A percentile compares a stretch with the other conserved stretches of the same genome.
Evolutionary conservation across 2,113 vertebrate genomes (phyloP).

Genomic region (Ariopsis seemanni): DNA sequence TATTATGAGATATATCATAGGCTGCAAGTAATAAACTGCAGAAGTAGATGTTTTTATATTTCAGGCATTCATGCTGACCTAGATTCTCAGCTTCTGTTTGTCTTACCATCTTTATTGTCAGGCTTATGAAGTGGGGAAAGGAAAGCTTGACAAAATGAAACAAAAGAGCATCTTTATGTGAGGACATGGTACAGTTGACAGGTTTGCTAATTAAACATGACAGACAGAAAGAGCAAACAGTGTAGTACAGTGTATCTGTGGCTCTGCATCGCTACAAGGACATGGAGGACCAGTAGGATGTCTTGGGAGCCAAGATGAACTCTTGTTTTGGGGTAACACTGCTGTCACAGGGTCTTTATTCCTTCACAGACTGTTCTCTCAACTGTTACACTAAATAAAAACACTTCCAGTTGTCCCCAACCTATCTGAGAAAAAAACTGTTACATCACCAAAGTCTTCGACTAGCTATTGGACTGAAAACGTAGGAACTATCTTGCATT

Average conservation of each 20-base stretch:
- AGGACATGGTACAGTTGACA: background rate
- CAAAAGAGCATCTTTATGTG: background rate
- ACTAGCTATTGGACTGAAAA: background rate
- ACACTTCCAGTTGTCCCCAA: background rate
- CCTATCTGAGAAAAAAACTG: background rate
- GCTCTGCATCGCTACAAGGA: background rate
- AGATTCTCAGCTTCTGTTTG: slow-evolving; percentile 41
- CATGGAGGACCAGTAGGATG: background rate
- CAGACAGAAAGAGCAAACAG: background rate
- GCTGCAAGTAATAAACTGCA: slow-evolving; percentile 29
- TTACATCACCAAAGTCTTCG: slow-evolving; percentile 5
- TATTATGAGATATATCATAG: slow-evolving; percentile 25
- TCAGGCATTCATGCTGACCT: slow-evolving; percentile 47
- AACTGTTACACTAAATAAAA: slow-evolving; percentile 46
- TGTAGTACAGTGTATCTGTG: background rate
- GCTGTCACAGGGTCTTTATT: slow-evolving; percentile 25
- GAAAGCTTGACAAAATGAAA: background rate
- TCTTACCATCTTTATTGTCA: background rate
- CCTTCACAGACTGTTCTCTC: slow-evolving; percentile 25
- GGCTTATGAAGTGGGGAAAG: slow-evolving; percentile 24
- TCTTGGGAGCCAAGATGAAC: background rate
- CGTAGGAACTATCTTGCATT: background rate
- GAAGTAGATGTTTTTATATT: slow-evolving; percentile 27
- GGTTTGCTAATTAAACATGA: background rate
- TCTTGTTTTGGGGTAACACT: background rate